A percentile compares a stretch with the other conserved stretches of the same genome.
phyloP scores from a whole-genome alignment of 2,113 vertebrate species.

The Hoplias malabaricus region DNA sequence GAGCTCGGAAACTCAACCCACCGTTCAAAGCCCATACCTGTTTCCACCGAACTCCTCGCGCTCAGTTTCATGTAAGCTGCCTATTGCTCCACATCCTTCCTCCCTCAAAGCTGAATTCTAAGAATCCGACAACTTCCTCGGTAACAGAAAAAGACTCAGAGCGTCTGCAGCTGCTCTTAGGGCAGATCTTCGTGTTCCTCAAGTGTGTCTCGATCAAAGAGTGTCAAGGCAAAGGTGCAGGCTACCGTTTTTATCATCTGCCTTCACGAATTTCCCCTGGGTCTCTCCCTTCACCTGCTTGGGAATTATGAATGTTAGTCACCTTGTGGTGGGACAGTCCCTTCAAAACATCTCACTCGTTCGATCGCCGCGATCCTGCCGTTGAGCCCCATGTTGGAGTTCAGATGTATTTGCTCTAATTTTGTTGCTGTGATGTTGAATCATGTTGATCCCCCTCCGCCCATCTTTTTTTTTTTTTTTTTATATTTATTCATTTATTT shows the following conservation, averaged over 20 bases:
- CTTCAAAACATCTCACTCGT: background rate
- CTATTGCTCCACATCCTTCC: slow-evolving; percentile 62
- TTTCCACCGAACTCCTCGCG: slow-evolving; percentile 46
- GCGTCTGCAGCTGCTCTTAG: background rate
- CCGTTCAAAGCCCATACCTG: slow-evolving; percentile 13
- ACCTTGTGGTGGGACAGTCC: slow-evolving; percentile 55
- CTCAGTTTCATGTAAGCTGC: slow-evolving; percentile 34
- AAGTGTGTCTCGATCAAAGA: background rate
- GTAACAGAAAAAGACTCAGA: slow-evolving; percentile 8
- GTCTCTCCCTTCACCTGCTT: slow-evolving; percentile 60
- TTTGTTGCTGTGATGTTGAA: background rate
- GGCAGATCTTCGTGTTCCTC: slow-evolving; percentile 17
- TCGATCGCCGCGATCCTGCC: background rate
- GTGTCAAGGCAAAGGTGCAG: slow-evolving; percentile 1
- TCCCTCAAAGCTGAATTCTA: slow-evolving; percentile 54
- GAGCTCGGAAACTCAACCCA: slow-evolving; percentile 24
- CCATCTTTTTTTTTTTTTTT: too few relatives aligned
- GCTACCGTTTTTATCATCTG: slow-evolving; percentile 41
- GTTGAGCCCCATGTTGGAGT: too few relatives aligned
- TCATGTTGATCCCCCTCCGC: too few relatives aligned
- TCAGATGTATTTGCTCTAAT: too few relatives aligned
- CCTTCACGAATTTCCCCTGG: slow-evolving; percentile 55
- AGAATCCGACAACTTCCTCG: slow-evolving; percentile 60
- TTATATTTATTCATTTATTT: too few relatives aligned
- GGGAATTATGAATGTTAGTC: slow-evolving; percentile 59